These are phyloP conservation scores for Siniperca scherzeri DNA, from an alignment of 2,797 vertebrate species.

Conservation along the genomic window DNA sequence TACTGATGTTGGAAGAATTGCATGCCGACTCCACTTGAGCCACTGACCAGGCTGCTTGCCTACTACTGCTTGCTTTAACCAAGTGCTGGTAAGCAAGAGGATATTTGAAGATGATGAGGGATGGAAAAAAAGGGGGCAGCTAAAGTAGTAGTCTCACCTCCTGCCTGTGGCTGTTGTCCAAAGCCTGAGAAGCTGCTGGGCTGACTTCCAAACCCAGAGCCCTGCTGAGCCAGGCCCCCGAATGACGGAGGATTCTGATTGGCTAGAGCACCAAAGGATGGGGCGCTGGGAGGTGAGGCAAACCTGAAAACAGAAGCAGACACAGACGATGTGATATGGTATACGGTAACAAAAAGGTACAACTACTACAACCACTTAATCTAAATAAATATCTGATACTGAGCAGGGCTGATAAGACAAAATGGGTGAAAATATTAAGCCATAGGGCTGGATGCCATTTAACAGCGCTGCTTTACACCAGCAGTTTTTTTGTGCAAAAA, in stretches of 20 bases:
- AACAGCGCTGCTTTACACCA: constrained; percentile 12
- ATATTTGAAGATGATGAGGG: constrained; percentile 8
- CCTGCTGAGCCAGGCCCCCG: constrained; percentile 90
- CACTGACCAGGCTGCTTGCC: neutral
- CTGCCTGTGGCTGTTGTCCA: constrained; percentile 83
- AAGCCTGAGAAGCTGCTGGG: constrained; percentile 92
- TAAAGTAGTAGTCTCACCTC: constrained; percentile 75
- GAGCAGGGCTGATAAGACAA: neutral
- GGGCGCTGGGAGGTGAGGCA: constrained; percentile 79
- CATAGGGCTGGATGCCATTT: neutral
- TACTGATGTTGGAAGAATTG: neutral
- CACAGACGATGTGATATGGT: neutral
- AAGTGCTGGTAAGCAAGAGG: neutral
- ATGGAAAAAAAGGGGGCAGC: neutral
- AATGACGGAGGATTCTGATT: constrained; percentile 89
- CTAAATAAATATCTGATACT: neutral
- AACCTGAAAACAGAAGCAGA: constrained; percentile 72
- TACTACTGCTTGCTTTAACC: neutral
- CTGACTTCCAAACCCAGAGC: constrained; percentile 83
- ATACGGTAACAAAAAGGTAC: neutral
- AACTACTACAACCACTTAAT: neutral
- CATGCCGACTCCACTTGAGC: neutral
- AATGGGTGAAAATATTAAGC: neutral
- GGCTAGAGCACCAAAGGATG: constrained; percentile 90
- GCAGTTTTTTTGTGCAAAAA: constrained; percentile 4